A percentile compares a stretch with the other conserved stretches of the same genome.
Evolutionary conservation across 1,140 invertebrate genomes (phyloP).

Genomic region (Sitophilus oryzae): DNA sequence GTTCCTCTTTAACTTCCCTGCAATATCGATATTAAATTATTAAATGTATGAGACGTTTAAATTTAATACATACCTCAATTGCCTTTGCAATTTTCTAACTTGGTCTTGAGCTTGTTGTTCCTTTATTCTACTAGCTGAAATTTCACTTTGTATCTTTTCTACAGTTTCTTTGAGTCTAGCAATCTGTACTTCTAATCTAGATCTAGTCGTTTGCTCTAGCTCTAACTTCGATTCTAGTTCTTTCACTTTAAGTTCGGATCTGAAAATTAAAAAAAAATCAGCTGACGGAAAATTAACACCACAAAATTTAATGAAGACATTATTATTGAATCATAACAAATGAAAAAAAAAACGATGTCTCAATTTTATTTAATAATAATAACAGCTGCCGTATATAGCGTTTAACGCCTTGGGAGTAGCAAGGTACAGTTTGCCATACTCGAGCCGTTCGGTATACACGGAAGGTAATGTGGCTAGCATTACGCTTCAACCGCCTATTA

Average conservation of each 20-base stretch:
- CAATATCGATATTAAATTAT: constrained; percentile 13
- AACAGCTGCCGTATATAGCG: too few species aligned
- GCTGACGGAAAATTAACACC: neutral
- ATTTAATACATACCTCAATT: constrained; percentile 37
- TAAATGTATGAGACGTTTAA: neutral
- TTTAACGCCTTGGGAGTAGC: too few species aligned
- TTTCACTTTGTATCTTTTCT: constrained; percentile 72
- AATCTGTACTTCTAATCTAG: constrained; percentile 78
- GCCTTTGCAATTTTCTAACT: constrained; percentile 64
- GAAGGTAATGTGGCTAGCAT: too few species aligned
- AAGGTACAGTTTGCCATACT: too few species aligned
- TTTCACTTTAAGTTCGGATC: constrained; percentile 72
- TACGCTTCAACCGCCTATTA: too few species aligned
- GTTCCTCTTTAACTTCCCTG: constrained; percentile 69
- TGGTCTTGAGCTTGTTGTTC: constrained; percentile 73
- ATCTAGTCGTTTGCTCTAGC: constrained; percentile 77
- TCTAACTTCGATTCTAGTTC: constrained; percentile 87
- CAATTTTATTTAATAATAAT: too few species aligned
- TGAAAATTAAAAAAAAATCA: constrained; percentile 29
- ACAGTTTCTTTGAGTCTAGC: constrained; percentile 75
- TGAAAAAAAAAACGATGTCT: too few species aligned
- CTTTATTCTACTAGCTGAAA: constrained; percentile 59
- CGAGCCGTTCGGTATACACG: too few species aligned
- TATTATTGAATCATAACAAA: too few species aligned
- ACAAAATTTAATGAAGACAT: constrained; percentile 2